phyloP scores from a whole-genome alignment of 2,888 invertebrate species.

The Leptinotarsa juncta region DNA sequence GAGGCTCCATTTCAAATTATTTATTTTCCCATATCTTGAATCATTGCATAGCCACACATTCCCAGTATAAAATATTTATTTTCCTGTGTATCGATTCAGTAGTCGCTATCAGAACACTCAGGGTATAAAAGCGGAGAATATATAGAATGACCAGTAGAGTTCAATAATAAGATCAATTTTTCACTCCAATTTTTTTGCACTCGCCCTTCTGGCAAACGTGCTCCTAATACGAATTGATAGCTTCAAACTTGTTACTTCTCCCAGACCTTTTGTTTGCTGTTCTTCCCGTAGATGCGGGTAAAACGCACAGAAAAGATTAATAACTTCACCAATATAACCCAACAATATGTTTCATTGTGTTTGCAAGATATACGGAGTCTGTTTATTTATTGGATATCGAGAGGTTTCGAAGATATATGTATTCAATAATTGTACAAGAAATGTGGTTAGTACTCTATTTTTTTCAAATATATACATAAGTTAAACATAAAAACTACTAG shows the following conservation, averaged over 20 bases:
- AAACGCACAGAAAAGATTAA: slow-evolving; percentile 43
- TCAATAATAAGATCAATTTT: slow-evolving; percentile 46
- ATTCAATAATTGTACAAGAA: not conserved
- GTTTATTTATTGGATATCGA: slow-evolving; percentile 21
- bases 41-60: no score
- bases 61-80: no score
- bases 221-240: slow-evolving; percentile 52
- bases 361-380: slow-evolving; percentile 30
- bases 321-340: slow-evolving; percentile 37
- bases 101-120: not conserved
- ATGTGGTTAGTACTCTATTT: no score
- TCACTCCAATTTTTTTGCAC: slow-evolving; percentile 41
- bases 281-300: slow-evolving; percentile 35
- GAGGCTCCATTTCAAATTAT: no score
- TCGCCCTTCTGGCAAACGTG: slow-evolving; percentile 48
- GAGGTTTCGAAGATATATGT: not conserved
- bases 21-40: no score
- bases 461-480: no score
- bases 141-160: slow-evolving; percentile 41
- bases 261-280: slow-evolving; percentile 40
- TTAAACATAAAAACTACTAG: no score
- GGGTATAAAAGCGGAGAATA: slow-evolving; percentile 7
- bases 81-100: no score
- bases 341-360: slow-evolving; percentile 42
- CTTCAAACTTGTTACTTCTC: slow-evolving; percentile 45